Base-by-base conservation (phyloP, 1,140 invertebrate genomes). In the Diorhabda sublineata region DNA sequence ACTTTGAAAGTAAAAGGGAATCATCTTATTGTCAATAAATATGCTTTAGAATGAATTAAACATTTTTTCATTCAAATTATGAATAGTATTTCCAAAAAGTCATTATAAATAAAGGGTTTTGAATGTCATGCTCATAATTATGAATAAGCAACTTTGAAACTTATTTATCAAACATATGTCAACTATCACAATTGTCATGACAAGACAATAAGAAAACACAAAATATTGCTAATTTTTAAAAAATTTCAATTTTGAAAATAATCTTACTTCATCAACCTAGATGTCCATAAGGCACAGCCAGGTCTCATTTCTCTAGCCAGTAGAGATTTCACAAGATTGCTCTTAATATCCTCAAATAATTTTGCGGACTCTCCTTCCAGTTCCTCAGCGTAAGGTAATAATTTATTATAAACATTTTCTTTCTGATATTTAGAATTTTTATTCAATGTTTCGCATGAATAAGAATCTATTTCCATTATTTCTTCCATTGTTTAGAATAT, bases 291-390 rank as follows among this genome's bases (percentile, higher is more conserved):
- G 43, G 82, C 82, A 73, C 87, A 89, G 56, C 86, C 89, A 62
- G 90, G 89, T 77, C 86, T 84, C 76, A 91, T 84, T 81, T 91
- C 90, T 26, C 87, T 82, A 42, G 90, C 80, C 80, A 91, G 84
- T 52, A 92, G 83, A 62, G 88, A 83, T 74, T 85, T 87, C 43
- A 84, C 86, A 44, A 92, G 80, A 81, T 91, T 90, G 63, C 81
- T 86, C 80, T 91, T 92, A 56, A 92, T 90, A 66, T 89, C 84
- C 6, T 81, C 71, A 61, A 91, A 83, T 58, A 88, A 83, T 68
- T 73, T 76, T 57, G 79, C 77, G 2, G 90, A 87, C 80, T 92
- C 90, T 11, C 83, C 81, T 67, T 91, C 88, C 57, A 92, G 75
- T 73, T 88, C 78, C 26, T 84, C 83, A 3, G 84, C 85, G 81